A percentile compares a stretch with the other conserved stretches of the same genome.
Conservation (phyloP, 2,888 invertebrate species). For the Ctena decussata region DNA sequence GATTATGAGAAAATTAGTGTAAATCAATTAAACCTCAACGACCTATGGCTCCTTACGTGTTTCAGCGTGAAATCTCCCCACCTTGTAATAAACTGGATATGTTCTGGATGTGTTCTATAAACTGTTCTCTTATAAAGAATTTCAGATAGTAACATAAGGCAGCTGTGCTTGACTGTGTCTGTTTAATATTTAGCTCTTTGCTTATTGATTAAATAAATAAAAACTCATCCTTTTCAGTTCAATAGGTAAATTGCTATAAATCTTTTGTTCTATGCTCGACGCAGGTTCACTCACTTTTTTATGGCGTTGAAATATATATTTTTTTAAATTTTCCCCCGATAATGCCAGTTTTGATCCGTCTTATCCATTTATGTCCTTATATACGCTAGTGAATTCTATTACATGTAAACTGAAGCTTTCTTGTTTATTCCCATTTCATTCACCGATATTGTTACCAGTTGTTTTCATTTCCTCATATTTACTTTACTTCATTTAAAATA, state of each 20-base stretch:
- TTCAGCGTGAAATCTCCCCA: not conserved
- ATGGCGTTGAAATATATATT: too few species aligned
- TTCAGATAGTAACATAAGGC: not conserved
- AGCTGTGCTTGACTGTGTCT: not conserved
- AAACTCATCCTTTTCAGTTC: not conserved
- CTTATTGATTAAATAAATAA: not conserved
- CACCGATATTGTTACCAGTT: too few species aligned
- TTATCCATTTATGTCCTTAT: too few species aligned
- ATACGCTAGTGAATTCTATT: too few species aligned
- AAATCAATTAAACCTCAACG: not conserved
- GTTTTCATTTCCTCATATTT: too few species aligned
- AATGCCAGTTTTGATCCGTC: too few species aligned
- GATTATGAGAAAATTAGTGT: not conserved
- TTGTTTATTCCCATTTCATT: too few species aligned
- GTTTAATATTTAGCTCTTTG: not conserved
- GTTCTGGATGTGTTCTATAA: not conserved
- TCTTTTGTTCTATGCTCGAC: too few species aligned
- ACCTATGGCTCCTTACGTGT: not conserved
- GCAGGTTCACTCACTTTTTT: too few species aligned
- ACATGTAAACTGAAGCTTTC: too few species aligned
- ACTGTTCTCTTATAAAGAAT: not conserved
- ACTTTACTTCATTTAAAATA: too few species aligned
- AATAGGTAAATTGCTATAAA: not conserved
- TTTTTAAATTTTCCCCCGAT: too few species aligned
- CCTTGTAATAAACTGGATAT: not conserved